phyloP scores from a whole-genome alignment of 2,113 vertebrate species.

The Nansenia antarctica region DNA sequence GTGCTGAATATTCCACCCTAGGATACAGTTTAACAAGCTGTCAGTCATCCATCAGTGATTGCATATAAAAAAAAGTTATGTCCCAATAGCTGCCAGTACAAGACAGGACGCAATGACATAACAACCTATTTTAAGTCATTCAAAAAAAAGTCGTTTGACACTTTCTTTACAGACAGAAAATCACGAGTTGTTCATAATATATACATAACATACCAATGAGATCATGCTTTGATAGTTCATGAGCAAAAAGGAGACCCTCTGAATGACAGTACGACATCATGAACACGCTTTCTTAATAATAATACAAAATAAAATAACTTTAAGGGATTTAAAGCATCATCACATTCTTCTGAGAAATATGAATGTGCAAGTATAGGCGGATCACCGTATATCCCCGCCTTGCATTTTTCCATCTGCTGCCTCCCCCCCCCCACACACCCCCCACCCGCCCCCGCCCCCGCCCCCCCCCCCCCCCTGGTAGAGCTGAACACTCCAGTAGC shows the following conservation, averaged over 20 bases:
- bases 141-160: not conserved
- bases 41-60: conserved; percentile 23
- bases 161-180: not conserved
- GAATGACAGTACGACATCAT: not conserved
- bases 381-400: not conserved
- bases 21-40: conserved; percentile 29
- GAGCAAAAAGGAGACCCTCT: too few species aligned
- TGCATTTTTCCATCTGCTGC: conserved; percentile 4
- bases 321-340: not conserved
- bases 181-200: not conserved
- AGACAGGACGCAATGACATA: not conserved
- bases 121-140: not conserved
- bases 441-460: not conserved
- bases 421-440: not conserved
- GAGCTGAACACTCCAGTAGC: conserved; percentile 2
- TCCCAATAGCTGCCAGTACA: not conserved
- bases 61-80: not conserved
- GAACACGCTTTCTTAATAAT: not conserved
- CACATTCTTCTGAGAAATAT: not conserved
- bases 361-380: not conserved
- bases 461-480: not conserved
- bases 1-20: not conserved
- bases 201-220: too few species aligned
- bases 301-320: not conserved
- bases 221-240: not conserved